Percentiles rank a stretch among this genome's conserved stretches.
These are phyloP conservation scores for Drosophila burlai DNA, from an alignment of 1,140 invertebrate genomes.

Conservation along the genomic window DNA sequence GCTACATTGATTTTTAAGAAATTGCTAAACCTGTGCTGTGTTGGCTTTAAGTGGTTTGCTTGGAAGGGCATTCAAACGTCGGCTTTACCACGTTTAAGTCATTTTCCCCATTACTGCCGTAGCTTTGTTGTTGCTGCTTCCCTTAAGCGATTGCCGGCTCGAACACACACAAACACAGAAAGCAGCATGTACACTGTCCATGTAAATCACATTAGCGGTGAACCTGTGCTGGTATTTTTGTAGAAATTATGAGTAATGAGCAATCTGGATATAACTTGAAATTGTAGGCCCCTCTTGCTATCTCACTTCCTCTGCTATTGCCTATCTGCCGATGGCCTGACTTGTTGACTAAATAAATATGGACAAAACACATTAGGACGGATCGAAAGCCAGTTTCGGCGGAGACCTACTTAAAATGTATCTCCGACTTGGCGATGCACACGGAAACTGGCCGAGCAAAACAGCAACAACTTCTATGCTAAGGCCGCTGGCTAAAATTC, in stretches of 20 bases:
- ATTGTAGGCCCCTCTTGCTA: slow-evolving; percentile 4
- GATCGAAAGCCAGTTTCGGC: slow-evolving; percentile 42
- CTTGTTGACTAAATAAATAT: slow-evolving; percentile 44
- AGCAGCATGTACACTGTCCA: slow-evolving; percentile 1
- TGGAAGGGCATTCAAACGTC: not conserved
- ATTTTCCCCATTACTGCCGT: slow-evolving; percentile 4
- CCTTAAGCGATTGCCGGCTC: slow-evolving; percentile 44
- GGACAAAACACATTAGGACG: slow-evolving; percentile 56
- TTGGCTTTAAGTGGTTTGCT: not conserved
- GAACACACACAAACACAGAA: not conserved
- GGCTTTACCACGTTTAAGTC: not conserved
- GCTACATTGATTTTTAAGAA: not conserved
- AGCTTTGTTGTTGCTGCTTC: not conserved
- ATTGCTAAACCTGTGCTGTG: not conserved
- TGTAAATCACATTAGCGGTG: slow-evolving; percentile 34
- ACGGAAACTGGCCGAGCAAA: slow-evolving; percentile 43
- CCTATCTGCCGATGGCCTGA: slow-evolving; percentile 15
- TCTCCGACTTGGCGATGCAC: slow-evolving; percentile 53
- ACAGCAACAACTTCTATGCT: slow-evolving; percentile 7
- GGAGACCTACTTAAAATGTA: slow-evolving; percentile 45
- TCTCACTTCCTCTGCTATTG: slow-evolving; percentile 28
- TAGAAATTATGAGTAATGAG: slow-evolving; percentile 72
- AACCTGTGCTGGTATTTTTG: slow-evolving; percentile 17
- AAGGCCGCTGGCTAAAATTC: slow-evolving; percentile 41
- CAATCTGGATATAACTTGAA: slow-evolving; percentile 66